Conservation (phyloP, 1,140 invertebrate species). For the Drosophila melanogaster region DNA sequence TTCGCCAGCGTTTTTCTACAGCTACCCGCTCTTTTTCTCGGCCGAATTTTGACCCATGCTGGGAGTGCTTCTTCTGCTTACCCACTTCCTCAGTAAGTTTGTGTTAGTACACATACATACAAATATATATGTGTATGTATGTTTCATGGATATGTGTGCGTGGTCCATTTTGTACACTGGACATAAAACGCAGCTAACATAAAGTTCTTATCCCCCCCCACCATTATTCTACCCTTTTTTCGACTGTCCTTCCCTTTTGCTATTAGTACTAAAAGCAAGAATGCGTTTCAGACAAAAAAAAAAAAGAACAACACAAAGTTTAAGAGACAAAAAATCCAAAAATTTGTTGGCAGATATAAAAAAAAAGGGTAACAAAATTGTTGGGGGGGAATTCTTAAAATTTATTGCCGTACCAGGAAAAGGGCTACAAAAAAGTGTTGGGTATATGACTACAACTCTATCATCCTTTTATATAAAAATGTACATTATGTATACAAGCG, state of each 20-base stretch:
- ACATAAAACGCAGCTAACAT: constrained; percentile 54
- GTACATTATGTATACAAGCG: background rate
- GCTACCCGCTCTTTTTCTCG: constrained; percentile 7
- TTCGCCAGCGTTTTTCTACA: constrained; percentile 29
- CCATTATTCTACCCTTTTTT: constrained; percentile 25
- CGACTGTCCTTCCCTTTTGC: constrained; percentile 11
- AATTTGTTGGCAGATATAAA: constrained; percentile 28
- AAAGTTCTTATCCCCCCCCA: constrained; percentile 39
- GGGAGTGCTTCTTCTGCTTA: constrained; percentile 17
- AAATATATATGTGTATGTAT: constrained; percentile 10
- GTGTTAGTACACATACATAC: constrained; percentile 9
- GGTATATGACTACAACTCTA: constrained; percentile 24
- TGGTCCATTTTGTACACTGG: constrained; percentile 45
- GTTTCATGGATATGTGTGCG: constrained; percentile 20
- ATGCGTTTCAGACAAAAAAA: constrained; percentile 31
- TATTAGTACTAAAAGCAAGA: constrained; percentile 54
- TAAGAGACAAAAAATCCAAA: constrained; percentile 35
- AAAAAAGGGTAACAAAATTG: constrained; percentile 45
- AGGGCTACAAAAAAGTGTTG: constrained; percentile 10
- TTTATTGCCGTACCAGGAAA: constrained; percentile 30
- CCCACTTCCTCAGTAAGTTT: constrained; percentile 18
- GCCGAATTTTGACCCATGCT: constrained; percentile 40
- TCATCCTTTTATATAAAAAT: constrained; percentile 7
- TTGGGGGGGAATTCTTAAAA: constrained; percentile 49
- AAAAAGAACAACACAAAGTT: constrained; percentile 13